Evolutionary conservation across 1,140 invertebrate genomes (phyloP).

Genomic region (Anastatus disparis): DNA sequence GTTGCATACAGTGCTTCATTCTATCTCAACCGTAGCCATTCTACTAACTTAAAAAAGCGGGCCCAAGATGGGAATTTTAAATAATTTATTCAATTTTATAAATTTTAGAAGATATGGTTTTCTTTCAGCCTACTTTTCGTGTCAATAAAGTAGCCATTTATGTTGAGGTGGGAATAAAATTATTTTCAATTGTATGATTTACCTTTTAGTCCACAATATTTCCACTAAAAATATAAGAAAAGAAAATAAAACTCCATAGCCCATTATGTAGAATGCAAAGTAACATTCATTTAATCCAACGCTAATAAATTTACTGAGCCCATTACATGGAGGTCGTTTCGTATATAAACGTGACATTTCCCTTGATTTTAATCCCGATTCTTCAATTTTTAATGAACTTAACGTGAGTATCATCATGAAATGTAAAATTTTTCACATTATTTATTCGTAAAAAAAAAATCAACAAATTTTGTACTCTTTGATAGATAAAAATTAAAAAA

Average conservation of each 20-base stretch:
- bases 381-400: conserved; percentile 71
- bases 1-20: too few species aligned
- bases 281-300: conserved; percentile 71
- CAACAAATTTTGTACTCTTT: background rate
- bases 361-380: conserved; percentile 71
- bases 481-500: background rate
- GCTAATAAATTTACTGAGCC: conserved; percentile 68
- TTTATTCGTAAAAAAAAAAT: conserved; percentile 11
- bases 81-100: too few species aligned
- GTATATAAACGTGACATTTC: conserved; percentile 71
- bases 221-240: conserved; percentile 45
- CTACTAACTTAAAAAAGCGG: too few species aligned
- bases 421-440: too few species aligned
- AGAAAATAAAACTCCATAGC: conserved; percentile 43
- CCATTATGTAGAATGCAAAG: conserved; percentile 58
- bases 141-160: too few species aligned
- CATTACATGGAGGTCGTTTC: conserved; percentile 70
- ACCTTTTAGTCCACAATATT: conserved; percentile 20
- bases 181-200: too few species aligned
- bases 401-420: conserved; percentile 30
- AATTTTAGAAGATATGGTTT: too few species aligned
- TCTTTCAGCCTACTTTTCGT: too few species aligned
- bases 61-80: too few species aligned
- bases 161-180: too few species aligned
- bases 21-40: too few species aligned